A percentile compares a stretch with the other conserved stretches of the same genome.
phyloP scores from a whole-genome alignment of 35 echinoderm and acorn worm species.

The Patiria miniata region DNA sequence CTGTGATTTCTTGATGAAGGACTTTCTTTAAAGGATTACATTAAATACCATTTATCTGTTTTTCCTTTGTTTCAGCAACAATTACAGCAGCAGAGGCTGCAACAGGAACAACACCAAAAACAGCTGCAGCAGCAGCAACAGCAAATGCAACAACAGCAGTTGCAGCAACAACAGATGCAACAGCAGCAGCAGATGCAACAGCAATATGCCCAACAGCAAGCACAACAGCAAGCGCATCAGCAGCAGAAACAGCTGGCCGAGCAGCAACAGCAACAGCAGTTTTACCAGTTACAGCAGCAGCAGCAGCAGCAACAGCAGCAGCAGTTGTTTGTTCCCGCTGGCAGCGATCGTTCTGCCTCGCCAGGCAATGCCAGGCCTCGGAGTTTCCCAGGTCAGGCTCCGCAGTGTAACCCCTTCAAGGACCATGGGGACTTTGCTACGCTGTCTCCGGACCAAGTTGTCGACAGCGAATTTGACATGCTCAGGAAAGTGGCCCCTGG shows the following conservation, averaged over 20 bases:
- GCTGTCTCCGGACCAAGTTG: constrained; percentile 56
- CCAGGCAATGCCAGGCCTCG: background rate
- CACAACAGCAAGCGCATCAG: constrained; percentile 2
- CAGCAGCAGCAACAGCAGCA: constrained; percentile 63
- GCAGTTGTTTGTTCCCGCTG: constrained; percentile 12
- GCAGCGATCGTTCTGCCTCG: background rate
- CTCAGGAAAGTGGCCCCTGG: constrained; percentile 62
- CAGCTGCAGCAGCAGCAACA: constrained; percentile 65
- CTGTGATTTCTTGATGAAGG: constrained; percentile 45
- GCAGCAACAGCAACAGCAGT: constrained; percentile 59
- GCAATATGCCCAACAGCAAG: constrained; percentile 44
- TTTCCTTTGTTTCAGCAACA: constrained; percentile 34
- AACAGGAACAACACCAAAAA: constrained; percentile 37
- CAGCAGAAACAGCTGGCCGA: constrained; percentile 54
- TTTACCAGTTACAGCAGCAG: constrained; percentile 56
- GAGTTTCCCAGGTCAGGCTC: background rate
- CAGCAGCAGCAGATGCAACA: constrained; percentile 47
- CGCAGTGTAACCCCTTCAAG: constrained; percentile 42
- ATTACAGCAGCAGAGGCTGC: constrained; percentile 34
- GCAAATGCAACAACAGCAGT: constrained; percentile 47
- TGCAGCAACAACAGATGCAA: constrained; percentile 38
- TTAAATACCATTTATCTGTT: background rate
- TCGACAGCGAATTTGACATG: constrained; percentile 86
- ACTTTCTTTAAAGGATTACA: background rate
- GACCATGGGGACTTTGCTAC: constrained; percentile 44